Evolutionary conservation across 2,888 invertebrate genomes (phyloP).

Genomic region (Villa cingulata): DNA sequence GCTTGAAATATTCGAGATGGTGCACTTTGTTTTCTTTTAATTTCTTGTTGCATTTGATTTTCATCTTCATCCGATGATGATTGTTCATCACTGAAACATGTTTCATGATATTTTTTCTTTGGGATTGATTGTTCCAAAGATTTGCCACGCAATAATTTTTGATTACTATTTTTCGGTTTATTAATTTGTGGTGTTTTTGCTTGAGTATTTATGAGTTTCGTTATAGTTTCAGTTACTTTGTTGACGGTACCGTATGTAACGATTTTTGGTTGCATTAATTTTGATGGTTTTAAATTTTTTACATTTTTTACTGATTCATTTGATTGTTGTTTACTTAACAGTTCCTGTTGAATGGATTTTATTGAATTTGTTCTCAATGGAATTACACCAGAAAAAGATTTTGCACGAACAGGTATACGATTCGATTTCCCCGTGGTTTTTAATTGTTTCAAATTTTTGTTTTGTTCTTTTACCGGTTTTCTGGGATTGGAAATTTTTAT

Average conservation of each 20-base stretch:
- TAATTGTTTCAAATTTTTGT: neutral
- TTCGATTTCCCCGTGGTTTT: constrained; percentile 12
- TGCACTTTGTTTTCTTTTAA: constrained; percentile 29
- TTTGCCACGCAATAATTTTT: too few relatives aligned
- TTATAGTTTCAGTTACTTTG: constrained; percentile 30
- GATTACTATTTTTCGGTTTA: neutral
- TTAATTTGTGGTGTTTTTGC: neutral
- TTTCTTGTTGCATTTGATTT: constrained; percentile 12
- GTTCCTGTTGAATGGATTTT: constrained; percentile 30
- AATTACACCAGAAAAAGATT: constrained; percentile 29
- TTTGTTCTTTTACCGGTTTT: neutral
- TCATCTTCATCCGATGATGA: constrained; percentile 34
- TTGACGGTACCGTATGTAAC: constrained; percentile 18
- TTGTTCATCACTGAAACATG: constrained; percentile 48
- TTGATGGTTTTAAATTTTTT: constrained; percentile 18
- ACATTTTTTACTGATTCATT: constrained; percentile 5
- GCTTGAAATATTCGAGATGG: constrained; percentile 27
- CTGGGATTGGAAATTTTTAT: neutral
- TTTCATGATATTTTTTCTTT: constrained; percentile 43
- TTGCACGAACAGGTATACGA: constrained; percentile 26
- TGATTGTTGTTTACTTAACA: constrained; percentile 23
- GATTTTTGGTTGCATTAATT: constrained; percentile 17
- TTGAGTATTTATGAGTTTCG: constrained; percentile 18
- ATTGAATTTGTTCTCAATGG: constrained; percentile 25
- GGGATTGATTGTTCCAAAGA: constrained; percentile 29